These are phyloP conservation scores for Aleiodes alternator DNA, from an alignment of 2,888 invertebrate genomes.

Conservation along the genomic window DNA sequence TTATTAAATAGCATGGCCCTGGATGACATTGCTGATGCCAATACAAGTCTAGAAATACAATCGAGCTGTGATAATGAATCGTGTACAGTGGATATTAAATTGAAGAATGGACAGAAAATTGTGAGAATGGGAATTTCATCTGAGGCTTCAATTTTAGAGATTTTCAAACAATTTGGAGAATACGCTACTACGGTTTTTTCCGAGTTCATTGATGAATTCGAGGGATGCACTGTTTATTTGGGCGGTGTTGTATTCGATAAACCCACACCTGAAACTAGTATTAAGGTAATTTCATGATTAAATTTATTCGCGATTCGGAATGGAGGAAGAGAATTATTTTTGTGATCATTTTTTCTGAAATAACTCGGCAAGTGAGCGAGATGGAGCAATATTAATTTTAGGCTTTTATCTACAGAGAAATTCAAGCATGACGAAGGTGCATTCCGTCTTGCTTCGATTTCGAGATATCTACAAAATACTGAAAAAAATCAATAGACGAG, in stretches of 20 bases:
- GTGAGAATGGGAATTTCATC: slow-evolving; percentile 71
- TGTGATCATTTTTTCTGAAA: too few species aligned
- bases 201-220: slow-evolving; percentile 72
- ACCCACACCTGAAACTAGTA: slow-evolving; percentile 67
- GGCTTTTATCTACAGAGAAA: too few species aligned
- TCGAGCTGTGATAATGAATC: slow-evolving; percentile 60
- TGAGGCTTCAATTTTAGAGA: slow-evolving; percentile 74
- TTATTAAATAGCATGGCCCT: slow-evolving; percentile 63
- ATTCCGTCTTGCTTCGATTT: too few species aligned
- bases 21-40: slow-evolving; percentile 69
- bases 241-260: slow-evolving; percentile 66
- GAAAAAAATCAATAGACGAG: too few species aligned
- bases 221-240: slow-evolving; percentile 70
- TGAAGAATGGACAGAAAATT: slow-evolving; percentile 67
- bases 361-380: too few species aligned
- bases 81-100: slow-evolving; percentile 68
- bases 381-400: too few species aligned
- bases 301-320: too few species aligned
- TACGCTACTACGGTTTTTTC: slow-evolving; percentile 73
- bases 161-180: slow-evolving; percentile 75
- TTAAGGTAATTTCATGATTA: slow-evolving; percentile 64
- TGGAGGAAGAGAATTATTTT: too few species aligned
- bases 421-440: too few species aligned
- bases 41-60: slow-evolving; percentile 68
- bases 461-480: too few species aligned